Percentiles rank a stretch among this genome's conserved stretches.
These are phyloP conservation scores for Ataeniobius toweri DNA, from an alignment of 2,797 vertebrate species.

Conservation along the genomic window DNA sequence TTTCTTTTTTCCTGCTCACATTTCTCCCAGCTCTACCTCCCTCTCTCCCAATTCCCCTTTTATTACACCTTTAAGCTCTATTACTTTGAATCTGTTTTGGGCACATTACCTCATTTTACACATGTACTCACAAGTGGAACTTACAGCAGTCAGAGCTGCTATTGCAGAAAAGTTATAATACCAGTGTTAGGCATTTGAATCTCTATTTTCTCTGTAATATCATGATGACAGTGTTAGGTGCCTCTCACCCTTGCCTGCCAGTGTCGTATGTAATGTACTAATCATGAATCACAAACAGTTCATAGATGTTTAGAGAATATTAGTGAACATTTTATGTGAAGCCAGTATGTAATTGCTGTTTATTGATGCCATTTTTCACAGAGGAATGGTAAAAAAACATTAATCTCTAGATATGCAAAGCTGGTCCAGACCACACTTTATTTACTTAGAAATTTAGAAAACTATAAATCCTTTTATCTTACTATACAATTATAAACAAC, in stretches of 20 bases:
- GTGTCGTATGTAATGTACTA: constrained; percentile 46
- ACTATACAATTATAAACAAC: neutral
- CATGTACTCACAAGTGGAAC: constrained; percentile 32
- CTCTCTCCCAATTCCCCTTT: constrained; percentile 39
- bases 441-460: neutral
- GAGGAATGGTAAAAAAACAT: neutral
- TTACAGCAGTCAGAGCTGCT: constrained; percentile 23
- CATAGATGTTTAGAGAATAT: neutral
- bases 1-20: constrained; percentile 32
- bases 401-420: too few relatives aligned
- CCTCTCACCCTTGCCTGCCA: constrained; percentile 33
- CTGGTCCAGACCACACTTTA: too few relatives aligned
- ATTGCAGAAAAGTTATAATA: constrained; percentile 8
- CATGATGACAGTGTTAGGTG: constrained; percentile 1
- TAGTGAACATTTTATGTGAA: neutral
- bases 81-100: constrained; percentile 46
- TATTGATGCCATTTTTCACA: neutral
- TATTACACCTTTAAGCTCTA: constrained; percentile 50
- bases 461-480: neutral
- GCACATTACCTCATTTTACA: constrained; percentile 29
- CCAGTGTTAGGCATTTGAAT: constrained; percentile 42
- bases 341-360: neutral
- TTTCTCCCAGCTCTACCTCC: constrained; percentile 50
- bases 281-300: constrained; percentile 5
- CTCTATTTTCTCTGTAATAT: constrained; percentile 40